Percentiles rank a stretch among this genome's conserved stretches.
phyloP scores from a whole-genome alignment of 2,888 invertebrate species.

The Coenonympha arcania region DNA sequence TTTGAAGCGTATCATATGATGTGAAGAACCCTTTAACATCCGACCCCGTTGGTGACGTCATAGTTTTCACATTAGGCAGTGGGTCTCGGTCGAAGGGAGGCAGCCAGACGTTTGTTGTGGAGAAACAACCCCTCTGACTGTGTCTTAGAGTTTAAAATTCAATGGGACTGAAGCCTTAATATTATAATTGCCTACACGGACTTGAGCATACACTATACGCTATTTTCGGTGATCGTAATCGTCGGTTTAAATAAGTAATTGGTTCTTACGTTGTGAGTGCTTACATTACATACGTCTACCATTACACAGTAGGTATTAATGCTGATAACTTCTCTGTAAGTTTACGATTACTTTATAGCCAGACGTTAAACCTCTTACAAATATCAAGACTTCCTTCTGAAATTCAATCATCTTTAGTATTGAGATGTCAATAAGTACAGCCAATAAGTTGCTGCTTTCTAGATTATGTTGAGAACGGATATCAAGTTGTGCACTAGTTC shows the following conservation, averaged over 20 bases:
- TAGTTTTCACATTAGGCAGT: conserved; percentile 63
- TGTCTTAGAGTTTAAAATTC: conserved; percentile 38
- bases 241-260: background rate
- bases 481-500: conserved; percentile 9
- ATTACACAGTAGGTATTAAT: too few species aligned
- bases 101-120: conserved; percentile 19
- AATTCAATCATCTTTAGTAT: too few species aligned
- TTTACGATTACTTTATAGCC: too few species aligned
- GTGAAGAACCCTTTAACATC: conserved; percentile 6
- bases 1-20: background rate
- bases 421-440: too few species aligned
- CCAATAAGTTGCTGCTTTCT: background rate
- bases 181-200: conserved; percentile 37
- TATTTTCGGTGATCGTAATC: conserved; percentile 2
- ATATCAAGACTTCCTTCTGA: too few species aligned
- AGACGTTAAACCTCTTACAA: too few species aligned
- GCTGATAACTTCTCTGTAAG: too few species aligned
- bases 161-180: conserved; percentile 35
- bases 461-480: background rate
- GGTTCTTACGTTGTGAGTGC: background rate
- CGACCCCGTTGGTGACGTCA: conserved; percentile 50
- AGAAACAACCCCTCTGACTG: conserved; percentile 34
- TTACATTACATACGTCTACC: too few species aligned
- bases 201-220: conserved; percentile 7
- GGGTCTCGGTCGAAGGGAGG: conserved; percentile 57